A percentile compares a stretch with the other conserved stretches of the same genome.
These are phyloP conservation scores for Latheticus oryzae DNA, from an alignment of 2,888 invertebrate species.

Conservation along the genomic window DNA sequence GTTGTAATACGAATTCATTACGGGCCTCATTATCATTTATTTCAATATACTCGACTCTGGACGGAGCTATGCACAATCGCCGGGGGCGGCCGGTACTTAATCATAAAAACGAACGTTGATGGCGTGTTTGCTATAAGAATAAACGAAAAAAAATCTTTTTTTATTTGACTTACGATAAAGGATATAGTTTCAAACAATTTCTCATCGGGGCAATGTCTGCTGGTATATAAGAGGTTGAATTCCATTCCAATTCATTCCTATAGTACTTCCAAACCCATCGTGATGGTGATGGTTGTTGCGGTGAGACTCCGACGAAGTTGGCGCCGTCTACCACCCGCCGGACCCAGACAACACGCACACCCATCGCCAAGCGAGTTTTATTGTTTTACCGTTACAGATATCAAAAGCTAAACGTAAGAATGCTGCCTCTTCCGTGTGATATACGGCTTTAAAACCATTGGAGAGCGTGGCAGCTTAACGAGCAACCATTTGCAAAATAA, in stretches of 20 bases:
- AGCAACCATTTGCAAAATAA: conserved; percentile 11
- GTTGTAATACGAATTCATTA: conserved; percentile 54
- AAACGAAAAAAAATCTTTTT: conserved; percentile 24
- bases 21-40: conserved; percentile 54
- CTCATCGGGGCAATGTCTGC: conserved; percentile 2
- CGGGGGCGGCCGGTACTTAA: conserved; percentile 39
- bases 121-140: conserved; percentile 32
- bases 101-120: conserved; percentile 38
- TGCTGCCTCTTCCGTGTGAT: conserved; percentile 39
- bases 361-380: conserved; percentile 65
- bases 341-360: conserved; percentile 60
- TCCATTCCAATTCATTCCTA: no score
- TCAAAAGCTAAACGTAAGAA: conserved; percentile 50
- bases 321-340: conserved; percentile 65
- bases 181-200: conserved; percentile 31
- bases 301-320: conserved; percentile 47
- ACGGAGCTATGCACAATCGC: conserved; percentile 35
- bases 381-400: conserved; percentile 66
- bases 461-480: not conserved
- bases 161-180: conserved; percentile 32
- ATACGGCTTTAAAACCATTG: conserved; percentile 45
- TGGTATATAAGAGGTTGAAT: not conserved
- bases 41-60: conserved; percentile 48
- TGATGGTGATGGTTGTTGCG: conserved; percentile 30
- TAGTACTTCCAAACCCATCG: conserved; percentile 18